A percentile compares a stretch with the other conserved stretches of the same genome.
Evolutionary conservation across 1,140 invertebrate genomes (phyloP).

Genomic region (Hylaeus volcanicus): DNA sequence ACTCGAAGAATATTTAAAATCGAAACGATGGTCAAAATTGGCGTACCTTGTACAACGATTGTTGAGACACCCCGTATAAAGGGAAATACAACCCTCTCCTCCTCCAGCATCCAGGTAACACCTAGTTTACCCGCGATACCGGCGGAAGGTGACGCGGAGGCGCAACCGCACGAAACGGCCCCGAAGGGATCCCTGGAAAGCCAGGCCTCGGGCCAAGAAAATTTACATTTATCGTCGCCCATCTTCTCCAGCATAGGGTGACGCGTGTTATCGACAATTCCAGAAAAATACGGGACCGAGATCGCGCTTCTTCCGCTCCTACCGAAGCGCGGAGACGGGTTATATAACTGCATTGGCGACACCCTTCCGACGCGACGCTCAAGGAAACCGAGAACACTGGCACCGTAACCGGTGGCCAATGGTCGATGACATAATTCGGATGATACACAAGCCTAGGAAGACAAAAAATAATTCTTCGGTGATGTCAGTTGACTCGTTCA

Average conservation of each 20-base stretch:
- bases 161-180: conserved; percentile 32
- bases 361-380: not conserved
- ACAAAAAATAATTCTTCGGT: not conserved
- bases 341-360: conserved; percentile 13
- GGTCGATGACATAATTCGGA: conserved; percentile 12
- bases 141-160: too few species aligned
- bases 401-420: not conserved
- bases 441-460: not conserved
- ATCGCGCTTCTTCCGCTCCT: not conserved
- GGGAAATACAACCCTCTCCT: not conserved
- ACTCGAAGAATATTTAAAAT: too few species aligned
- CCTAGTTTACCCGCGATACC: conserved; percentile 9
- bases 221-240: not conserved
- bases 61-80: not conserved
- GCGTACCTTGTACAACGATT: too few species aligned
- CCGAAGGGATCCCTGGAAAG: not conserved
- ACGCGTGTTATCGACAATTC: not conserved
- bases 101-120: not conserved
- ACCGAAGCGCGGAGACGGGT: not conserved
- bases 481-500: not conserved
- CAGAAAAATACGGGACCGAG: conserved; percentile 1
- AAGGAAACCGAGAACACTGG: conserved; percentile 2
- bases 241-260: not conserved
- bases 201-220: not conserved
- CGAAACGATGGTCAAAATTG: too few species aligned